Percentiles rank a stretch among this genome's conserved stretches.
Evolutionary conservation across 2,888 invertebrate genomes (phyloP).

Genomic region (Balanococcus diminutus): DNA sequence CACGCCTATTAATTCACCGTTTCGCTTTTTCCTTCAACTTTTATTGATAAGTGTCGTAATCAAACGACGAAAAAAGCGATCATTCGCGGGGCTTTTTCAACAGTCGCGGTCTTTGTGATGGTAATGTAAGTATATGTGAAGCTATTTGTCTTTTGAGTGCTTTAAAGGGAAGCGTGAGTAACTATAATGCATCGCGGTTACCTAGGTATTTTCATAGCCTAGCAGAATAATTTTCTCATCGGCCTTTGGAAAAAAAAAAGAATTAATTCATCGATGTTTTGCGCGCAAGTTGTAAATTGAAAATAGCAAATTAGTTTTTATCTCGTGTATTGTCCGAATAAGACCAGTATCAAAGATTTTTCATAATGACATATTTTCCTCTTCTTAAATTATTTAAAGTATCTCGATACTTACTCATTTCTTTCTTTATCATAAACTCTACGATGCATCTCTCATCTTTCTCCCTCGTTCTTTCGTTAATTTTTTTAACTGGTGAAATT

Average conservation of each 20-base stretch:
- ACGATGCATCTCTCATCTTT: not conserved
- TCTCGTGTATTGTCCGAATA: not conserved
- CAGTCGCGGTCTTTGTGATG: not conserved
- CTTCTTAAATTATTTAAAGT: not conserved
- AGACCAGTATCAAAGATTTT: not conserved
- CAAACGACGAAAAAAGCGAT: not conserved
- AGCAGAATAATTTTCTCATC: not conserved
- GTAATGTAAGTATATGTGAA: not conserved
- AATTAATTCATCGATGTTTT: not conserved
- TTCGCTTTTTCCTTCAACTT: not conserved
- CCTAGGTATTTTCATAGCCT: not conserved
- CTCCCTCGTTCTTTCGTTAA: not conserved
- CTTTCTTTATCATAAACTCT: too few relatives aligned
- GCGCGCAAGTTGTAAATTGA: not conserved
- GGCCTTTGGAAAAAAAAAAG: not conserved
- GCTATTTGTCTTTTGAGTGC: slow-evolving; percentile 20
- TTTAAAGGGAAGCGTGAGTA: not conserved
- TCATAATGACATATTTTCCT: not conserved
- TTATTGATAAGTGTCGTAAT: not conserved
- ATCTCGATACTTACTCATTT: too few relatives aligned
- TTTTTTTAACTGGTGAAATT: not conserved
- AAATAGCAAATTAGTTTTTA: not conserved
- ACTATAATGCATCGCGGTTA: not conserved
- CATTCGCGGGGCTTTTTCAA: not conserved
- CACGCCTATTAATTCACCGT: not conserved